Conservation (phyloP, 2,888 invertebrate species). For the Serrognathus titanus region DNA sequence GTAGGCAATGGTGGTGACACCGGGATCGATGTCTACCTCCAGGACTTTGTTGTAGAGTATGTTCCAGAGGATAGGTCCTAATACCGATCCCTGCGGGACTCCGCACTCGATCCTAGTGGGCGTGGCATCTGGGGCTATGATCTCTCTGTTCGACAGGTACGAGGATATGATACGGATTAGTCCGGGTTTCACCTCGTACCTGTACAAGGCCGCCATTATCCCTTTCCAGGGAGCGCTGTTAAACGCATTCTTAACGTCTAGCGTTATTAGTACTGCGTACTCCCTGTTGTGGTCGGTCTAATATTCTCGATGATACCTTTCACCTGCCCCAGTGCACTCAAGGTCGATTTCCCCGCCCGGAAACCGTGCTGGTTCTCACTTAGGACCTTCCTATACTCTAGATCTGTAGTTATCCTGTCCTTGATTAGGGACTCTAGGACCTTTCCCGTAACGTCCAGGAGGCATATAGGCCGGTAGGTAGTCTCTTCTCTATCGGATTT, state of each 20-base stretch:
- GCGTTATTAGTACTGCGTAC: slow-evolving; percentile 5
- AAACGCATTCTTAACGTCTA: slow-evolving; percentile 17
- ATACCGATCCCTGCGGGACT: slow-evolving; percentile 2
- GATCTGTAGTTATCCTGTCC: no score
- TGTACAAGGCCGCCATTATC: background rate
- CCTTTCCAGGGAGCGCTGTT: slow-evolving; percentile 2
- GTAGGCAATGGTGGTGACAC: background rate
- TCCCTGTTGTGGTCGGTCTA: background rate
- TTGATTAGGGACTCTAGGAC: no score
- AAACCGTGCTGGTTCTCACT: slow-evolving; percentile 2
- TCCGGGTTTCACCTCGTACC: background rate
- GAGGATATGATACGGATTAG: background rate
- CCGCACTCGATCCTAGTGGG: background rate
- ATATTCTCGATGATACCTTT: background rate
- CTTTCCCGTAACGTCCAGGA: slow-evolving; percentile 14
- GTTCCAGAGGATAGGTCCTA: background rate
- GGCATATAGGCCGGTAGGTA: slow-evolving; percentile 14
- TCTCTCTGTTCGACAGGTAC: background rate
- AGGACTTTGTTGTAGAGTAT: background rate
- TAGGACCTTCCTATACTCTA: no score
- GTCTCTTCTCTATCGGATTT: background rate
- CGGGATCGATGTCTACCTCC: slow-evolving; percentile 1
- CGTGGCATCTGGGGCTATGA: background rate
- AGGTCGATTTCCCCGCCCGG: slow-evolving; percentile 13
- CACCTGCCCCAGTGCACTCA: background rate